These are phyloP conservation scores for Babylonia areolata DNA, from an alignment of 1,140 invertebrate species.

Conservation along the genomic window DNA sequence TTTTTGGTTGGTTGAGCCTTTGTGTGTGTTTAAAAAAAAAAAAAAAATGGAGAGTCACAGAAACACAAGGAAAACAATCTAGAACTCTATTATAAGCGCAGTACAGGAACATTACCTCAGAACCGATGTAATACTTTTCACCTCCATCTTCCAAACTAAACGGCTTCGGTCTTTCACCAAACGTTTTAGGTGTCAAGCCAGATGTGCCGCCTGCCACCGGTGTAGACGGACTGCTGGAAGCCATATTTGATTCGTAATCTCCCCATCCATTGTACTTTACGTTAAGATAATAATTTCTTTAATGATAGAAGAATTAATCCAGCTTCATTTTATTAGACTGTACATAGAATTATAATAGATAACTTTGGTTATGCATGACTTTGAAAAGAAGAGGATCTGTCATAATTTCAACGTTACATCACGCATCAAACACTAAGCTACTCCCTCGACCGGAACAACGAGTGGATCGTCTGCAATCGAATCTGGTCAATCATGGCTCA, in stretches of 20 bases:
- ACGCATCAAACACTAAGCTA: no score
- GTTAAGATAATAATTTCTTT: no score
- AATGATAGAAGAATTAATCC: no score
- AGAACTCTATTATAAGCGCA: no score
- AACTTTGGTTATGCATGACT: no score
- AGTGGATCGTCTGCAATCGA: not conserved
- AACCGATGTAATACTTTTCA: conserved; percentile 17
- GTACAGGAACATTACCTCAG: not conserved
- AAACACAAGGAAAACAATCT: not conserved
- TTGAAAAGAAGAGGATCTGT: no score
- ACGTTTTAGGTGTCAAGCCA: not conserved
- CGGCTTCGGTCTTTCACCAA: not conserved
- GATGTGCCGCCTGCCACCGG: not conserved
- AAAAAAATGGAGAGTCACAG: not conserved
- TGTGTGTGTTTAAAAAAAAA: no score
- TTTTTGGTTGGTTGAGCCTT: no score
- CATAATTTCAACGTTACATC: no score
- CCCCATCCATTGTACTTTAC: not conserved
- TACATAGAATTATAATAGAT: no score
- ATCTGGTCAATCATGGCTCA: conserved; percentile 28
- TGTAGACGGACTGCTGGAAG: not conserved
- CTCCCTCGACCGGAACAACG: not conserved
- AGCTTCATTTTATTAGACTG: no score
- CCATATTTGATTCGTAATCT: not conserved
- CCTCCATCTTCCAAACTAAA: conserved; percentile 19